A percentile compares a stretch with the other conserved stretches of the same genome.
These are phyloP conservation scores for Agraylea sexmaculata DNA, from an alignment of 1,140 invertebrate species.

Conservation along the genomic window DNA sequence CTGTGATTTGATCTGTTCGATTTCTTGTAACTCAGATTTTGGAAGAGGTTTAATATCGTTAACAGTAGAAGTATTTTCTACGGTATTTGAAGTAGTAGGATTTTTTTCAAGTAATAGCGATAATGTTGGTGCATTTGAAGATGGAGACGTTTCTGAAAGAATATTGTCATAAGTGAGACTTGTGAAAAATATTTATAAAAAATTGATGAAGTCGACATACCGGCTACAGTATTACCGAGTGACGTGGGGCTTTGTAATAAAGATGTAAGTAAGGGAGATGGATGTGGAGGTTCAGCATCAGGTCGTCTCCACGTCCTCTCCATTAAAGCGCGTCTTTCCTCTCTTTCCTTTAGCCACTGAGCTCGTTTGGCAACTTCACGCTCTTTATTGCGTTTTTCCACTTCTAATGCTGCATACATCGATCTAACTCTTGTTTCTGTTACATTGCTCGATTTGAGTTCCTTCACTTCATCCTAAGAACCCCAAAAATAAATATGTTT, in stretches of 20 bases:
- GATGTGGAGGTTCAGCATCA: conserved; percentile 23
- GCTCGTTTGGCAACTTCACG: conserved; percentile 49
- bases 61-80: conserved; percentile 6
- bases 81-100: not conserved
- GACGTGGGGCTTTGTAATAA: conserved; percentile 61
- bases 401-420: conserved; percentile 61
- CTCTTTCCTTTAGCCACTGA: conserved; percentile 58
- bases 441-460: conserved; percentile 36
- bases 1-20: conserved; percentile 38
- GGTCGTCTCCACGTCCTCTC: conserved; percentile 43
- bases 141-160: conserved; percentile 39
- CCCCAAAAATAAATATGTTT: conserved; percentile 14
- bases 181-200: not conserved
- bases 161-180: not conserved
- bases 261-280: conserved; percentile 70
- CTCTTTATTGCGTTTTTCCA: conserved; percentile 55
- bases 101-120: conserved; percentile 50
- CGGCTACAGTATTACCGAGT: conserved; percentile 30
- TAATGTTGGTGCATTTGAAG: conserved; percentile 50
- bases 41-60: conserved; percentile 11
- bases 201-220: conserved; percentile 30
- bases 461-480: conserved; percentile 30
- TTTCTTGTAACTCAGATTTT: conserved; percentile 19
- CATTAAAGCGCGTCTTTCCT: conserved; percentile 46
- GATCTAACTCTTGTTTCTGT: conserved; percentile 57